These are phyloP conservation scores for Pseudorasbora parva DNA, from an alignment of 2,113 vertebrate species.

Conservation along the genomic window DNA sequence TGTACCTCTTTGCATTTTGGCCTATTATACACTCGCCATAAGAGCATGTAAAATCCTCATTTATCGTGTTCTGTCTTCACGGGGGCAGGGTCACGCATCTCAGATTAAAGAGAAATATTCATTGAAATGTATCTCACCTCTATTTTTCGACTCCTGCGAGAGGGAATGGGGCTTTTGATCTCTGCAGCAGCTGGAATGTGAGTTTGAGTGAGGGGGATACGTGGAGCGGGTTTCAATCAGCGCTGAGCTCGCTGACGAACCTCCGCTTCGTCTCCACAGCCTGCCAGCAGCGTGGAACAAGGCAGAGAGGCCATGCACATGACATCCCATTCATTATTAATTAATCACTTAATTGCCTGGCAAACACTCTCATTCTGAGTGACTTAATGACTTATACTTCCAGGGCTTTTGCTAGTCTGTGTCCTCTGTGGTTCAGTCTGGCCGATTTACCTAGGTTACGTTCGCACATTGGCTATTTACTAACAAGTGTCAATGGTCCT, in stretches of 20 bases:
- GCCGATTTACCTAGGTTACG: not conserved
- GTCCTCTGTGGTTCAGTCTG: not conserved
- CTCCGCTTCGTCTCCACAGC: not conserved
- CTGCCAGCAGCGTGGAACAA: slow-evolving; percentile 11
- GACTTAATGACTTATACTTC: slow-evolving; percentile 3
- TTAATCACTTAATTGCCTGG: slow-evolving; percentile 42
- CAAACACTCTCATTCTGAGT: slow-evolving; percentile 27
- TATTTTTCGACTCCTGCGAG: slow-evolving; percentile 29
- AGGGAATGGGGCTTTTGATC: slow-evolving; percentile 48
- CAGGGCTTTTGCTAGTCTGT: not conserved
- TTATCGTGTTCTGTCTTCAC: slow-evolving; percentile 24
- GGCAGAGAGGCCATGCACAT: slow-evolving; percentile 9
- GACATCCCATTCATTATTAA: slow-evolving; percentile 50
- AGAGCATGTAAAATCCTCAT: slow-evolving; percentile 4
- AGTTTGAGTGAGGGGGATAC: not conserved
- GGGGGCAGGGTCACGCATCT: not conserved
- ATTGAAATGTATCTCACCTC: slow-evolving; percentile 45
- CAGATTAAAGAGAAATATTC: slow-evolving; percentile 52
- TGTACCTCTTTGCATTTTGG: not conserved
- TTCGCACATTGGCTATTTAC: not conserved
- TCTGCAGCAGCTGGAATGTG: slow-evolving; percentile 30
- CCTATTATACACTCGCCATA: not conserved
- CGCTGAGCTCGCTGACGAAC: not conserved
- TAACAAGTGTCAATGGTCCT: not conserved
- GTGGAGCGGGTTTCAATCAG: slow-evolving; percentile 34